Conservation (phyloP, 1,140 invertebrate genomes). For the Euglossa dilemma region DNA sequence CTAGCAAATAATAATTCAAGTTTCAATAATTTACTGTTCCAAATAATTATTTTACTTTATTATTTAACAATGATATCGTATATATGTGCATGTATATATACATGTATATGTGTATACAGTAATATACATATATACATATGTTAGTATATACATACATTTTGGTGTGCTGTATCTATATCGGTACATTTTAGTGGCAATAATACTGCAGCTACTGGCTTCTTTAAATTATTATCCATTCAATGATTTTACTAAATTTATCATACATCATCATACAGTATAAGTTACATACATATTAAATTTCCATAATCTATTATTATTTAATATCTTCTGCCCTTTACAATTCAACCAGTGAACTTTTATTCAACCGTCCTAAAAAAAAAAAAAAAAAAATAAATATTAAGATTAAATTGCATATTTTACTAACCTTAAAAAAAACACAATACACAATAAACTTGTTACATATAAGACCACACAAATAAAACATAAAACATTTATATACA, state of each 20-base stretch:
- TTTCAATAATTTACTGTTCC: slow-evolving; percentile 36
- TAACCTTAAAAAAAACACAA: not conserved
- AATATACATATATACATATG: not conserved
- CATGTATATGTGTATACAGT: not conserved
- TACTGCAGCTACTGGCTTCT: slow-evolving; percentile 67
- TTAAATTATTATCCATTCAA: slow-evolving; percentile 48
- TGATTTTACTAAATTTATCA: slow-evolving; percentile 54
- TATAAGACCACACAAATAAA: not conserved
- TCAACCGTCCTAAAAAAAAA: slow-evolving; percentile 75
- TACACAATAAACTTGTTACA: not conserved
- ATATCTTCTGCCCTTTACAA: not conserved
- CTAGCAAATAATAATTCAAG: not conserved
- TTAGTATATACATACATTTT: slow-evolving; percentile 19
- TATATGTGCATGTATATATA: not conserved
- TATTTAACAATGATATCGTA: not conserved
- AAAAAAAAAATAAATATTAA: slow-evolving; percentile 47
- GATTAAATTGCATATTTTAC: not conserved
- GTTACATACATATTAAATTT: slow-evolving; percentile 60
- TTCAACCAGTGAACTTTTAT: slow-evolving; percentile 53
- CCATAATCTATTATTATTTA: slow-evolving; percentile 44
- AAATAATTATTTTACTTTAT: slow-evolving; percentile 19
- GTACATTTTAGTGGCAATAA: slow-evolving; percentile 55
- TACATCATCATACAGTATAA: slow-evolving; percentile 45
- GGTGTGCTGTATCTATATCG: slow-evolving; percentile 47
- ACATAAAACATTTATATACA: no score